These are phyloP conservation scores for Polietes domitor DNA, from an alignment of 2,888 invertebrate genomes.

Conservation along the genomic window DNA sequence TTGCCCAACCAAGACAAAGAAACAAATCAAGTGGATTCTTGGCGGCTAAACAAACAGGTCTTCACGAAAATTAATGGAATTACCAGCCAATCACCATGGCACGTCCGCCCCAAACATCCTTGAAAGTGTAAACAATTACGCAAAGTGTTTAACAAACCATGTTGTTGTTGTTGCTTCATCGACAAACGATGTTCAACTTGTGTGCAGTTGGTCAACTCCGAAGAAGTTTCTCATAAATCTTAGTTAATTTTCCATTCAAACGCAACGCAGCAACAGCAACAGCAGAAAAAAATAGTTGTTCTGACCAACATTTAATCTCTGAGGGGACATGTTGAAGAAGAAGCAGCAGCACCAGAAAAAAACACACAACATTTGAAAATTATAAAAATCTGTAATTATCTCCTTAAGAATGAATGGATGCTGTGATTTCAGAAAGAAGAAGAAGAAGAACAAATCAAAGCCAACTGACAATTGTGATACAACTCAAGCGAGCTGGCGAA, in stretches of 20 bases:
- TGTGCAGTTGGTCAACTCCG: background rate
- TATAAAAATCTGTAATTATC: slow-evolving; percentile 30
- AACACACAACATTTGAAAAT: background rate
- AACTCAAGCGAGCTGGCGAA: background rate
- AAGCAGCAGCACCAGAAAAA: background rate
- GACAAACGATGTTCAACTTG: no score
- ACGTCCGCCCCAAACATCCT: slow-evolving; percentile 65
- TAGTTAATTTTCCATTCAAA: slow-evolving; percentile 18
- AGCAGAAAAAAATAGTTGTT: slow-evolving; percentile 52
- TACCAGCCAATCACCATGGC: slow-evolving; percentile 9
- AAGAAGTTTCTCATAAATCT: slow-evolving; percentile 32
- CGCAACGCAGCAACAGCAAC: background rate
- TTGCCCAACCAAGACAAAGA: background rate
- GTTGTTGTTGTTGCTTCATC: background rate
- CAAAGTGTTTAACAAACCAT: slow-evolving; percentile 25
- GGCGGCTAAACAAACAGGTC: slow-evolving; percentile 17
- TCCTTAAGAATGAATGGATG: background rate
- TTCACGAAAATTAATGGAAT: slow-evolving; percentile 26
- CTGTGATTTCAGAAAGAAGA: background rate
- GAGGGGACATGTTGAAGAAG: slow-evolving; percentile 23
- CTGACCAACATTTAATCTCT: slow-evolving; percentile 60
- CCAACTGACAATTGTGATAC: background rate
- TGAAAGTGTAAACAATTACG: slow-evolving; percentile 67
- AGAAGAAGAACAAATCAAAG: background rate
- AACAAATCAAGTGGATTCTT: slow-evolving; percentile 20